Conservation (phyloP, 2,888 invertebrate genomes). For the Coleophora flavipennella region DNA sequence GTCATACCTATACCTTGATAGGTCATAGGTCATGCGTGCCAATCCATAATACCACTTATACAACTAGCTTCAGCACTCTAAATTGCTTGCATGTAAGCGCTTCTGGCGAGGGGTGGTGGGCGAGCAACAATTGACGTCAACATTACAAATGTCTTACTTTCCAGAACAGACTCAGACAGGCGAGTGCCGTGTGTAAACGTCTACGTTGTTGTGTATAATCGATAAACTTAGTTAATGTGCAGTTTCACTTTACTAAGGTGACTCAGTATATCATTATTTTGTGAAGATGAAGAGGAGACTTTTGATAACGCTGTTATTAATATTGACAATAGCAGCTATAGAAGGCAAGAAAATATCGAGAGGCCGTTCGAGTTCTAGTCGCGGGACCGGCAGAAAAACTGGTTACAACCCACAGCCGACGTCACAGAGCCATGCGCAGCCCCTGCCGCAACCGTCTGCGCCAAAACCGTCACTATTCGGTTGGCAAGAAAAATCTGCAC, state of each 20-base stretch:
- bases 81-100: background rate
- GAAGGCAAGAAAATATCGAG: slow-evolving; percentile 48
- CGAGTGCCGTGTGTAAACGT: slow-evolving; percentile 19
- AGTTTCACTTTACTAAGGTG: too few species aligned
- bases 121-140: slow-evolving; percentile 38
- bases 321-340: slow-evolving; percentile 24
- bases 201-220: slow-evolving; percentile 10
- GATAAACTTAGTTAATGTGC: too few species aligned
- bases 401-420: slow-evolving; percentile 48
- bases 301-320: slow-evolving; percentile 25
- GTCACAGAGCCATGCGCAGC: slow-evolving; percentile 48
- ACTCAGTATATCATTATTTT: too few species aligned
- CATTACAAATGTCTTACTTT: slow-evolving; percentile 26
- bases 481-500: slow-evolving; percentile 55
- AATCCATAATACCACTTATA: background rate
- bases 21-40: slow-evolving; percentile 10
- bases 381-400: slow-evolving; percentile 42
- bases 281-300: slow-evolving; percentile 34
- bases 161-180: slow-evolving; percentile 42
- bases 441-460: slow-evolving; percentile 22
- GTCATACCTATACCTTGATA: slow-evolving; percentile 22
- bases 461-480: slow-evolving; percentile 47
- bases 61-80: background rate
- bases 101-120: slow-evolving; percentile 40
- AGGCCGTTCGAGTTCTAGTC: slow-evolving; percentile 45